Conservation (phyloP, 2,888 invertebrate species). For the Laspeyria flexula region DNA sequence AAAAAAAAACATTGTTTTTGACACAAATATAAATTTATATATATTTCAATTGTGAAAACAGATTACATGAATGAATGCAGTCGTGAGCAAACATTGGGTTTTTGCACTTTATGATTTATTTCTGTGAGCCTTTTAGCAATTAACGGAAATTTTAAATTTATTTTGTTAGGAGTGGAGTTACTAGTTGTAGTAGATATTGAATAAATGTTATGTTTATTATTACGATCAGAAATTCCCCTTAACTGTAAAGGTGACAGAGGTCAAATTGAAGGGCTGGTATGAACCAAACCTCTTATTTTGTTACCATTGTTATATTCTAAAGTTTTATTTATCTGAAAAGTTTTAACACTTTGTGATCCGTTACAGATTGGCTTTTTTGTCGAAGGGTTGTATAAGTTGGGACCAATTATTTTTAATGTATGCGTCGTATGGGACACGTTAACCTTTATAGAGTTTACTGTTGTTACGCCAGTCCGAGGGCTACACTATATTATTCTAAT, state of each 20-base stretch:
- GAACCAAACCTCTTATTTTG: slow-evolving; percentile 62
- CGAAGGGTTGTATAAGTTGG: slow-evolving; percentile 36
- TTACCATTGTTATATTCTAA: slow-evolving; percentile 34
- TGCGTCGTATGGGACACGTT: slow-evolving; percentile 48
- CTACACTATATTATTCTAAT: slow-evolving; percentile 39
- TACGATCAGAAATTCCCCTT: no score
- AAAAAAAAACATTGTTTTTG: no score
- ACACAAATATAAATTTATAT: no score
- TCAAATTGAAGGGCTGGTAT: slow-evolving; percentile 52
- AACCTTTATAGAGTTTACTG: slow-evolving; percentile 42
- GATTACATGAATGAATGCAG: no score
- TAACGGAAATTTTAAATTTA: no score
- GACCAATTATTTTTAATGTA: slow-evolving; percentile 54
- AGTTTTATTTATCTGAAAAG: slow-evolving; percentile 45
- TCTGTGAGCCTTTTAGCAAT: no score
- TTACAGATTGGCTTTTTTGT: slow-evolving; percentile 51
- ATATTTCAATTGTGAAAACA: no score
- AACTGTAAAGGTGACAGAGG: slow-evolving; percentile 57
- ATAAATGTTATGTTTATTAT: no score
- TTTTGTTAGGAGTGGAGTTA: no score
- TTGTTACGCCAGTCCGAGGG: slow-evolving; percentile 30
- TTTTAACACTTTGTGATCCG: slow-evolving; percentile 44
- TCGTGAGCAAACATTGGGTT: no score
- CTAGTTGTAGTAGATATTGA: no score
- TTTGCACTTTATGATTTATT: no score